Evolutionary conservation across 2,888 invertebrate species (phyloP).

Genomic region (Scaeva pyrastri): DNA sequence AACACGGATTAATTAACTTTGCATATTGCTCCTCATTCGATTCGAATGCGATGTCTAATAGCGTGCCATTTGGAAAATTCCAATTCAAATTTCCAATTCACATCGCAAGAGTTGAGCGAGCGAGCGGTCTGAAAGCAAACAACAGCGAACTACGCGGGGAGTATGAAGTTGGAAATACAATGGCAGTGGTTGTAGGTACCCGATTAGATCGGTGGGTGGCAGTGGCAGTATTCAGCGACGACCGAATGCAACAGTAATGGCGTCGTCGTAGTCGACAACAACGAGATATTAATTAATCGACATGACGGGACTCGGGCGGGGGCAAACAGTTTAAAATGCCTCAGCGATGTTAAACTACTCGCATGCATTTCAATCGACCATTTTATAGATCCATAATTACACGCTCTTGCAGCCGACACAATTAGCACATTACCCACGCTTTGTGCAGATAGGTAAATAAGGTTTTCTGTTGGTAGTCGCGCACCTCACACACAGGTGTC

Average conservation of each 20-base stretch:
- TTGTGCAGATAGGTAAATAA: not conserved
- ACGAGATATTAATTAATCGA: conserved; percentile 56
- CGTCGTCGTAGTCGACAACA: too few relatives aligned
- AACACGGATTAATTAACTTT: conserved; percentile 68
- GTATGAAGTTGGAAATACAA: not conserved
- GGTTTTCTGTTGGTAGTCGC: not conserved
- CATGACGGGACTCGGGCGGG: conserved; percentile 23
- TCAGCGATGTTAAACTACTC: conserved; percentile 65
- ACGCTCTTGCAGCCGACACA: conserved; percentile 36
- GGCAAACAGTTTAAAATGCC: conserved; percentile 67
- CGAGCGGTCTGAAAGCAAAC: conserved; percentile 27
- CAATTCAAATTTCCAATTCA: conserved; percentile 63
- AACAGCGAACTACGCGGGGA: not conserved
- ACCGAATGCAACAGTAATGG: conserved; percentile 28
- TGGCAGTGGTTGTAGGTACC: not conserved
- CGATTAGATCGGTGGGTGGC: conserved; percentile 27
- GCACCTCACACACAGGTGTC: conserved; percentile 32
- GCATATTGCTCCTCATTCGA: conserved; percentile 69
- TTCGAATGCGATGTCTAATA: conserved; percentile 1
- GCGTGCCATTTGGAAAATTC: conserved; percentile 54
- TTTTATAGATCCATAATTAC: conserved; percentile 69
- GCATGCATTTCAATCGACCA: conserved; percentile 65
- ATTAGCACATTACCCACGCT: conserved; percentile 75
- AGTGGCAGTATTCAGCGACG: not conserved
- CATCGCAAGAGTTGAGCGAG: too few relatives aligned